Evolutionary conservation across 2,113 vertebrate genomes (phyloP), one percentile per base, ranked within the genome.

Genomic region (Blennius ocellaris): DNA sequence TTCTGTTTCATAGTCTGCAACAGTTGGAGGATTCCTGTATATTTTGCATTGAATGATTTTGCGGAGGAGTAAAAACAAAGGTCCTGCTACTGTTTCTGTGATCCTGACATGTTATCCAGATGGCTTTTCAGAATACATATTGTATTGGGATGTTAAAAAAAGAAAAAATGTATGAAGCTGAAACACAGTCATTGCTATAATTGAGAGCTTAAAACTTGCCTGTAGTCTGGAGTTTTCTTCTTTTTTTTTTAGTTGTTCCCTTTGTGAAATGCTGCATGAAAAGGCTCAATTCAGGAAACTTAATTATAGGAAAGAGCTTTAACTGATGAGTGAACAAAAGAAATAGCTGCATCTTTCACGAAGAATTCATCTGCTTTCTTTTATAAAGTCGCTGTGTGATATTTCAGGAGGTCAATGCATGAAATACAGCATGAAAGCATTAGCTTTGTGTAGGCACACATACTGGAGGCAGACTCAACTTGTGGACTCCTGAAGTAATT

Each of bases 41-140:
- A 55, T 44, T 55, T 55, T 3, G 1, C 45, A 78, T 69, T 37
- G 38, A 64, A 75, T 48, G 0, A 56, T 55, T 73, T 76, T 71
- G 50, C 36, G 56, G 56, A 47, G 9, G 62, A 76, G 60, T 50
- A 40, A 41, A 76, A 56, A 4, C 12, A 47, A 16, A 6, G 7
- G 15, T 40, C 21, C 41, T 15, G 30, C 9, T 36, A 49, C 58
- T 54, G 51, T 43, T 57, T 67, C 39, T 60, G 48, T 21, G 4
- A 44, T 69, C 15, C 55, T 52, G 6, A 56, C 11, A 17, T n/a
- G 45, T 36, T 48, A 49, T 36, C 14, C 5, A 15, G 2, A 11
- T 17, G 9, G 16, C 37, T 58, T 64, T 9, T 9, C 37, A 37
- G 47, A 9, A 61, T 15, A 30, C 2, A 30, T 30, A 30, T 30